Base-by-base conservation (phyloP, 2,888 invertebrate genomes). In the Gandaritis pyraliata region DNA sequence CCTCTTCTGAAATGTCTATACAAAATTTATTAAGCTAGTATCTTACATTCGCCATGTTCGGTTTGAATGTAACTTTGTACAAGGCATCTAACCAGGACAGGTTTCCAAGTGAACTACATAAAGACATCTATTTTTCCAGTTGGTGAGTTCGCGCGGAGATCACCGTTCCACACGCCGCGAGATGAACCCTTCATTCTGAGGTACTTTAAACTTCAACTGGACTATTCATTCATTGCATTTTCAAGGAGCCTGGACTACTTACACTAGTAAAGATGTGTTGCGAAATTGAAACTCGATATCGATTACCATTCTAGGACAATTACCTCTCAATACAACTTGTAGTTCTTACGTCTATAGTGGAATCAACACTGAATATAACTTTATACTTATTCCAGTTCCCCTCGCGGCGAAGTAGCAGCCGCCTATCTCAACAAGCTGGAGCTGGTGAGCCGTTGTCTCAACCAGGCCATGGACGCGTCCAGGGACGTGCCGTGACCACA, bases 381-480 rank as follows among this genome's bases (percentile, higher is more conserved):
- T 3, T 33, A 10, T 43, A 8, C 16, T 16, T 11, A 4, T 36
- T 39, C 0, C 76, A 88, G 88, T 51, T 78, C 87, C 0, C 83
- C 84, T 0, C 85, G 87, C 58, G 85, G 84, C 51, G 85, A 85
- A 39, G 70, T 68, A 33, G 84, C 84, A 10, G 65, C 80, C 2
- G 82, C 83, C 0, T 87, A 85, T 75, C 77, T 85, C 8, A 74
- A 72, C 77, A 85, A 85, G 70, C 71, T 90, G 65, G 85, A 88
- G 58, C 74, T 83, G 6, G 87, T 86, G 29, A 75, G 81, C 36
- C 81, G 89, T 57, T 80, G 87, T 53, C 83, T 87, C 61, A 64
- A 61, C 66, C 81, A 73, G 23, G 82, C 84, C 59, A 73, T 83
- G 76, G 82, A 84, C 63, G 65, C 76, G 5, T 36, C 81, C 1